Base-by-base conservation (phyloP, 2,113 vertebrate species). In the Canis aureus region DNA sequence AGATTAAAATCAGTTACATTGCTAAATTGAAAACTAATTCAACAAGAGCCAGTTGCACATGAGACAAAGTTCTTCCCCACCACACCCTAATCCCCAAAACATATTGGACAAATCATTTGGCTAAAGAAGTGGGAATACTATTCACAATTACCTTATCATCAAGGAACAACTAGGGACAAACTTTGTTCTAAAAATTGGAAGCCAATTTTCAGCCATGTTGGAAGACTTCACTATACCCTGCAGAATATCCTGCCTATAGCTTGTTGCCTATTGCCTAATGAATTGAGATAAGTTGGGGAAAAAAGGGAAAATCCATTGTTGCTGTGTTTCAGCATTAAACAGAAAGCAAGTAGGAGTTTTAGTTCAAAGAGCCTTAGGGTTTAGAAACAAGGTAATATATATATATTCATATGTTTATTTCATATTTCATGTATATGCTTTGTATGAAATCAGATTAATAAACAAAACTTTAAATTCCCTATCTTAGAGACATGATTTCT, bases 11-110 rank as follows among this genome's bases (percentile, higher is more conserved):
- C 20, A 43, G 62, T 85, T 78, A n/a, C 59, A 62, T 32, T 80
- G 51, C 53, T 91, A 74, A 94, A 85, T 66, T 89, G 43, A 73
- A 96, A 93, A 89, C 51, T 67, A 93, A 93, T 89, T 96, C 64
- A 91, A 95, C 69, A 85, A 59, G 57, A 76, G 29, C 69, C 59
- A 89, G 29, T 38, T 57, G 5, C 84, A 84, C 53, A 57, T 87
- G 67, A 94, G 35, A 78, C 51, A 94, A 87, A 22, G 8, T 94
- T 94, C 43, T 53, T 92, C 66, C 60, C n/a, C 66, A 82, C 8
- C 29, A 62, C 19, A 27, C 51, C 22, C 38, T 38, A 66, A 23
- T 20, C 35, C 5, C 69, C 8, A 8, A 97, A 81, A 88, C 32
- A 79, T 2, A 59, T 12, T 89, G 84, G 88, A 84, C 32, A 32